These are phyloP conservation scores for Cirrhinus molitorella DNA, from an alignment of 2,797 vertebrate genomes.

Conservation along the genomic window DNA sequence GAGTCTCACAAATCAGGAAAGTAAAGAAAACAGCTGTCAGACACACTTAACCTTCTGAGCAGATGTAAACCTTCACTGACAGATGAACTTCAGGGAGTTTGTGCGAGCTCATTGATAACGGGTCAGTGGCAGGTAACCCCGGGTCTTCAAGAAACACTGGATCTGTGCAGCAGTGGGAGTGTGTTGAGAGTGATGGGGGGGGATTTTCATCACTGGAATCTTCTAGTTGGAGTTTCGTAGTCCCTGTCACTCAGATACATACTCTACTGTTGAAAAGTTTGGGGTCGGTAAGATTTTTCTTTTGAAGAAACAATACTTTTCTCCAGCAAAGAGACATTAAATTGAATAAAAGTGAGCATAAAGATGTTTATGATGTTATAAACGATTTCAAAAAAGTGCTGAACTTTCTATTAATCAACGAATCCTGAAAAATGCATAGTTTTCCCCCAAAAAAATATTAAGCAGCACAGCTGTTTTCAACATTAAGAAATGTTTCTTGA, in stretches of 20 bases:
- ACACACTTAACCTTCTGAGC: conserved; percentile 61
- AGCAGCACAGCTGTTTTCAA: neutral
- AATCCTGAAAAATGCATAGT: neutral
- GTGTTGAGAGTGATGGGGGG: conserved; percentile 6
- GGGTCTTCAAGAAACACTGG: conserved; percentile 66
- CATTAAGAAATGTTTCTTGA: neutral
- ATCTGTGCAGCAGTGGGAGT: conserved; percentile 58
- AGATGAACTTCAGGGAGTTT: conserved; percentile 73
- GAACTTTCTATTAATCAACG: neutral
- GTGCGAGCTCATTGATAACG: conserved; percentile 73
- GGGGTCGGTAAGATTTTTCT: neutral
- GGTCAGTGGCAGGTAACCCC: conserved; percentile 73
- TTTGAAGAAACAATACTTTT: neutral
- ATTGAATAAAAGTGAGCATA: neutral
- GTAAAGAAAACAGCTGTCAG: conserved; percentile 43
- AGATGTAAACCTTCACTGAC: conserved; percentile 72
- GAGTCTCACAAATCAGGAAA: conserved; percentile 55
- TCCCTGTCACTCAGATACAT: conserved; percentile 61
- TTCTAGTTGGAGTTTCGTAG: conserved; percentile 59
- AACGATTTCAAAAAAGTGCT: neutral
- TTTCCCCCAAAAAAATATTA: neutral
- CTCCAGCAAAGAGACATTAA: neutral
- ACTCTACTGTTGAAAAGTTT: conserved; percentile 38
- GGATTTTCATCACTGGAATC: conserved; percentile 5
- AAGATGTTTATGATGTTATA: neutral